Percentiles rank a stretch among this genome's conserved stretches.
These are phyloP conservation scores for Idris sp. DNA, from an alignment of 1,140 invertebrate species.

Conservation along the genomic window DNA sequence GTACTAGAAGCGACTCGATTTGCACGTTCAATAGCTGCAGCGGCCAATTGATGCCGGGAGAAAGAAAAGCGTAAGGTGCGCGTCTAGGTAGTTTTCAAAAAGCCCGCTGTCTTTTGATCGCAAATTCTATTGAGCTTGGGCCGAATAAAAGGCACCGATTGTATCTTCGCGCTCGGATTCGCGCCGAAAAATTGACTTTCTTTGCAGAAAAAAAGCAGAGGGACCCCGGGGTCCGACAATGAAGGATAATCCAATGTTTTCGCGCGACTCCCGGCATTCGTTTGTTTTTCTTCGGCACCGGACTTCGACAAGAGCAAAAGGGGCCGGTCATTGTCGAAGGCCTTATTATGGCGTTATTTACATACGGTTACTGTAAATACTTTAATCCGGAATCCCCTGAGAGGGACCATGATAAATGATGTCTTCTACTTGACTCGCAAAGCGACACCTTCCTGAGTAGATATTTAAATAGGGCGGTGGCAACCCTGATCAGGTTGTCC, in stretches of 20 bases:
- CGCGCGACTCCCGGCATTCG: slow-evolving; percentile 28
- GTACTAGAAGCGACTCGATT: slow-evolving; percentile 60
- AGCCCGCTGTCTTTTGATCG: slow-evolving; percentile 65
- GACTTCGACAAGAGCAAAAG: slow-evolving; percentile 29
- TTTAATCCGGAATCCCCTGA: slow-evolving; percentile 57
- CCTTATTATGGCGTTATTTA: slow-evolving; percentile 58
- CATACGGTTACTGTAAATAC: slow-evolving; percentile 63
- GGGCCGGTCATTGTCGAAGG: slow-evolving; percentile 52
- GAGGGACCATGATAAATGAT: slow-evolving; percentile 59
- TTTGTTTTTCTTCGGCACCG: slow-evolving; percentile 51
- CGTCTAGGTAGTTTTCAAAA: slow-evolving; percentile 63
- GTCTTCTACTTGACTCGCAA: slow-evolving; percentile 61
- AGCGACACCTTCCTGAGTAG: slow-evolving; percentile 54
- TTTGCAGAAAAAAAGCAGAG: slow-evolving; percentile 39
- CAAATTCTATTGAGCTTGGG: slow-evolving; percentile 65
- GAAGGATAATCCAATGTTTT: slow-evolving; percentile 59
- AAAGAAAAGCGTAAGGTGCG: slow-evolving; percentile 61
- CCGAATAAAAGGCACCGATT: slow-evolving; percentile 61
- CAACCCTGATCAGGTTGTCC: slow-evolving; percentile 55
- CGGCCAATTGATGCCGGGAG: slow-evolving; percentile 60
- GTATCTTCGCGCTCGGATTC: slow-evolving; percentile 63
- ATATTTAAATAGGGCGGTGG: slow-evolving; percentile 56
- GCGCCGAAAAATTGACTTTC: slow-evolving; percentile 68
- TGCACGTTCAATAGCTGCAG: slow-evolving; percentile 65
- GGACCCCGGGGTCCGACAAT: slow-evolving; percentile 49